Base-by-base conservation (phyloP, 1,140 invertebrate genomes). In the Drepana arcuata region DNA sequence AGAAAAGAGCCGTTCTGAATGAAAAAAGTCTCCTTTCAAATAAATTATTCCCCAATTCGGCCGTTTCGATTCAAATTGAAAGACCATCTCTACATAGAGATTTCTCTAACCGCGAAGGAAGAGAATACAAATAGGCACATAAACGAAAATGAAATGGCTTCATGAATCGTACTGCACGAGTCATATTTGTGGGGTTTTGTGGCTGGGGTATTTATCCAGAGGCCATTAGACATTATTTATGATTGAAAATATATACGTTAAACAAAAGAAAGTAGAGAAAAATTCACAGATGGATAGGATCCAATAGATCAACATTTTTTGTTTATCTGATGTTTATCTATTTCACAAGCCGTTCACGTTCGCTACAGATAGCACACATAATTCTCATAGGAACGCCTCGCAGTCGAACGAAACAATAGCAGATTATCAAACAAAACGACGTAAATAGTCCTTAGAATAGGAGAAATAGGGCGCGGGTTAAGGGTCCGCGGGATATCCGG, bases 391-490 rank as follows among this genome's bases (percentile, higher is more conserved):
- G 71, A 65, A 67, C 48, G 64, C 56, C 52, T 57, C 56, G 72
- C 51, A 69, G 51, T 60, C 59, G 61, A 34, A 51, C 70, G 52
- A 75, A 79, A 82, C 74, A 77, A 82, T 75, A 68, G 66, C 66
- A 73, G 73, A 79, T 79, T 82, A 82, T 82, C 64, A 75, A 75
- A 71, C 62, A 62, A 73, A 82, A 79, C 63, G 72, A 75, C 73
- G 71, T 75, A 75, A 79, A 79, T 77, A 78, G 72, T 72, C 58
- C 48, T 65, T 49, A 46, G 41, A 71, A 67, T 67, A 66, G 58
- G 46, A 67, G 69, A 72, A 79, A 77, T 64, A 64, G 54, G 66
- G 57, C 67, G 64, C 66, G 72, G 74, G 70, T 69, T 74, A 75
- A 74, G 65, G 69, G 74, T 45, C 57, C 74, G 48, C 58, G 57